Base-by-base conservation (phyloP, 2,113 vertebrate genomes). In the Hylia prasina region DNA sequence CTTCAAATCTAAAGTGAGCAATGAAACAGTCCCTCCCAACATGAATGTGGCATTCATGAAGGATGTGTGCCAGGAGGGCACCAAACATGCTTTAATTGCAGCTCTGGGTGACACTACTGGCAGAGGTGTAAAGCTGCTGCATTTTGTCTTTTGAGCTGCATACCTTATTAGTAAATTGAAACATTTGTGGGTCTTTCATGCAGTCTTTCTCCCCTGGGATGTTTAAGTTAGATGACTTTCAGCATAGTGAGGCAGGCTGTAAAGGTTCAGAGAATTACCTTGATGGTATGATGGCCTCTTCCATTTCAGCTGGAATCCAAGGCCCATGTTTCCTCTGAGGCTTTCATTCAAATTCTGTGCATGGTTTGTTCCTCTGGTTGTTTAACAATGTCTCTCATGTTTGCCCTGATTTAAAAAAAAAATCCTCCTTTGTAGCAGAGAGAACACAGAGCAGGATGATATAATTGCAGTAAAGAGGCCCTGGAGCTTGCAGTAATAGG, bases 361-460 rank as follows among this genome's bases (percentile, higher is more conserved):
- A 93, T 24, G 33, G 86, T 92, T 94, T 96, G 44, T 96, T 98
- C 95, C 95, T 97, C 96, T 97, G 94, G 96, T 97, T 97, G 92
- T 97, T 98, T 97, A 98, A 98, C 97, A 95, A 65, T 96, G 97
- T 98, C 93, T 97, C 97, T 97, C 94, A 94, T 98, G 96, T 98
- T 98, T 98, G 97, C 94, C 96, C 96, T 95, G 94, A 94, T 97
- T 98, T 95, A 2, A 79, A 83, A 2, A 79, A 83, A 82, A 95
- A 96, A 93, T 76, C 90, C 85, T 96, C 76, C 95, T 98, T 97
- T 98, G 93, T 97, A 92, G 96, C 87, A 87, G 92, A 45, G 95
- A 98, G 97, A 98, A 96, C 96, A 93, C 66, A 88, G 95, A 98
- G 96, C 90, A 92, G 96, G 94, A 92, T 88, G 82, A 80, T 96